Evolutionary conservation across 2,797 vertebrate genomes (phyloP), one percentile per base, ranked within the genome.

Genomic region (Clarias platycephalus): DNA sequence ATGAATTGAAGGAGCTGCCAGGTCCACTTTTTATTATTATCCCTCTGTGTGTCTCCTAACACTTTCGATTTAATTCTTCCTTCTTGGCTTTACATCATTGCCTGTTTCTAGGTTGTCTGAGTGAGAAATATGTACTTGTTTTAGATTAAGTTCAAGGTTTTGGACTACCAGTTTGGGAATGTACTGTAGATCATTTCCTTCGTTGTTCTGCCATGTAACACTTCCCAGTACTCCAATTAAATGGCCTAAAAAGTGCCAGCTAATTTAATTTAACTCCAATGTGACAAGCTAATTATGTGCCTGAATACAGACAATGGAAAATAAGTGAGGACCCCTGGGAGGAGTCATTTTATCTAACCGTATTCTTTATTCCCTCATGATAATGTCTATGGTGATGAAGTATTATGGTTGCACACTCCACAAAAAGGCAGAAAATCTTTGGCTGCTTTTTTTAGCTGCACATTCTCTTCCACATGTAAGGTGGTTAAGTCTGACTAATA

Each of bases 201-300:
- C 55, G 26, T 63, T 78, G 34, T 62, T 34, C 10, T 37, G 57
- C 6, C 12, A 18, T n/a, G 24, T 62, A 62, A 78, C 40, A 9
- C 57, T 40, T 63, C 58, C 22, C 24, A 78, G 22, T 63, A 40
- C 22, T 63, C 58, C 34, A 62, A 63, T 78, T 78, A 62, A 60
- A 31, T 62, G n/a, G 24, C 13, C 22, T 20, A 40, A 78, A 63
- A 40, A 63, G 58, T 62, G 22, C 24, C 76, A 62, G 24, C 34
- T 63, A 44, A 63, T 63, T 13, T 44, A 63, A n/a, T 62, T 63
- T 78, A 63, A 63, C 22, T 44, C 2, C 6, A 63, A 40, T 40
- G 68, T 37, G 10, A n/a, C 18, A 67, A 44, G 34, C 68, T 78
- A 79, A 84, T 79, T 62, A 84, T 58, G 18, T 60, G 31, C 66